A percentile compares a stretch with the other conserved stretches of the same genome.
Conservation (phyloP, 2,888 invertebrate species). For the Stenodema calcarata region DNA sequence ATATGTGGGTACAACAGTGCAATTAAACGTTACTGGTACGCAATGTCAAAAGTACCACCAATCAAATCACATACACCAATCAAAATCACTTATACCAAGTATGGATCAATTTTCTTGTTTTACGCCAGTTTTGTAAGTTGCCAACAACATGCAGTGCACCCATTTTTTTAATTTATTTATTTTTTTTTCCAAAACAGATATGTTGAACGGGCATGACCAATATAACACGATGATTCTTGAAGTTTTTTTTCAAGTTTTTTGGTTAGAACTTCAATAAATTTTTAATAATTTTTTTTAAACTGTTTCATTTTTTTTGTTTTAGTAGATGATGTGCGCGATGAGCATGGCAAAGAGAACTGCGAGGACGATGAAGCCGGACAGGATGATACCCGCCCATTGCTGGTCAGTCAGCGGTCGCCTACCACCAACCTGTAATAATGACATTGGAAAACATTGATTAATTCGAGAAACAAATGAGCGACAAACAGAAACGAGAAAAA, state of each 20-base stretch:
- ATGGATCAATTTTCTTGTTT: background rate
- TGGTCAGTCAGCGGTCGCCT: slow-evolving; percentile 65
- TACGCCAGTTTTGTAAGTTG: background rate
- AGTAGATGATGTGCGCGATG: slow-evolving; percentile 65
- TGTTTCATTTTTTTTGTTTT: slow-evolving; percentile 42
- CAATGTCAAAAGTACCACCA: slow-evolving; percentile 35
- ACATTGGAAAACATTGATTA: too few relatives aligned
- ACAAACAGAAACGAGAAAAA: too few relatives aligned
- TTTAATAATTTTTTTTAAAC: background rate
- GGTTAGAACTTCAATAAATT: background rate
- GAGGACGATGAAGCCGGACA: slow-evolving; percentile 68
- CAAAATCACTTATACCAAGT: too few relatives aligned
- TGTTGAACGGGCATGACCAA: slow-evolving; percentile 3
- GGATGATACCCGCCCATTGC: slow-evolving; percentile 71
- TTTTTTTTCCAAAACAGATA: background rate
- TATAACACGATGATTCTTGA: slow-evolving; percentile 1
- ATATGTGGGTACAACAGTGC: slow-evolving; percentile 40
- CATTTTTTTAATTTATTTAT: too few relatives aligned
- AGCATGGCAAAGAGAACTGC: slow-evolving; percentile 70
- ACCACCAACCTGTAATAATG: slow-evolving; percentile 58
- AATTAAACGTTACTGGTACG: slow-evolving; percentile 39
- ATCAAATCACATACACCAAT: too few relatives aligned
- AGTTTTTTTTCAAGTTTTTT: background rate
- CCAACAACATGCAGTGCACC: background rate
- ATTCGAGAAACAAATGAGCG: too few relatives aligned